Percentiles rank a stretch among this genome's conserved stretches.
phyloP scores from a whole-genome alignment of 92 coral and sea anemone genomes.

The Diadumene lineata region DNA sequence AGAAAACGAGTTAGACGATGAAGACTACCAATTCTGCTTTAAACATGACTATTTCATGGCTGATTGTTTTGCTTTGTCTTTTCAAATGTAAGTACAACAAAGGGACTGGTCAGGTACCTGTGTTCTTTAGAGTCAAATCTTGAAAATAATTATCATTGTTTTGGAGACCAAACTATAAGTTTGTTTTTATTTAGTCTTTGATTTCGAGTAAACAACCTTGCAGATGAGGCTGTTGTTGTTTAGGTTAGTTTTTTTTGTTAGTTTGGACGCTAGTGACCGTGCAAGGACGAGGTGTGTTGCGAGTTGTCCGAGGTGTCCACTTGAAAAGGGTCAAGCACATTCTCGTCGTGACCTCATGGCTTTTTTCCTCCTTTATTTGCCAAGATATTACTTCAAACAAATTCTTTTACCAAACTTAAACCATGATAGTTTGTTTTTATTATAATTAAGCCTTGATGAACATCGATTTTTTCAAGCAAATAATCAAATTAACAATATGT shows the following conservation, averaged over 20 bases:
- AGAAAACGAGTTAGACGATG: neutral
- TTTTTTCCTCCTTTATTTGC: neutral
- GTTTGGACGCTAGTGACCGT: neutral
- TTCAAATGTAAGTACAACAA: neutral
- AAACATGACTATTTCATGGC: neutral
- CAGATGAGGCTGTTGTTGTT: neutral
- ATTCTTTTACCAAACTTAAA: neutral
- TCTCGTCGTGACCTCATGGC: neutral
- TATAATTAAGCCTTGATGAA: neutral
- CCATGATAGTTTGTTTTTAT: neutral
- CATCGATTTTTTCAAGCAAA: neutral
- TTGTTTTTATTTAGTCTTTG: neutral
- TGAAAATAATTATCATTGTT: no score
- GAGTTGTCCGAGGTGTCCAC: slow-evolving; percentile 1
- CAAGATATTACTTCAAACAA: neutral
- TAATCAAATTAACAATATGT: neutral
- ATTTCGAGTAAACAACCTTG: neutral
- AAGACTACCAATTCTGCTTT: neutral
- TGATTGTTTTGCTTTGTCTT: slow-evolving; percentile 13
- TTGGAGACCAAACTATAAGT: neutral
- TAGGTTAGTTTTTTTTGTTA: neutral
- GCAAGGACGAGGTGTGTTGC: neutral
- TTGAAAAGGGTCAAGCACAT: neutral
- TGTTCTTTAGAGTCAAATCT: no score
- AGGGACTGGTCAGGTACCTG: slow-evolving; percentile 3